Conservation (phyloP, 2,797 vertebrate genomes). For the Clarias pachynema region DNA sequence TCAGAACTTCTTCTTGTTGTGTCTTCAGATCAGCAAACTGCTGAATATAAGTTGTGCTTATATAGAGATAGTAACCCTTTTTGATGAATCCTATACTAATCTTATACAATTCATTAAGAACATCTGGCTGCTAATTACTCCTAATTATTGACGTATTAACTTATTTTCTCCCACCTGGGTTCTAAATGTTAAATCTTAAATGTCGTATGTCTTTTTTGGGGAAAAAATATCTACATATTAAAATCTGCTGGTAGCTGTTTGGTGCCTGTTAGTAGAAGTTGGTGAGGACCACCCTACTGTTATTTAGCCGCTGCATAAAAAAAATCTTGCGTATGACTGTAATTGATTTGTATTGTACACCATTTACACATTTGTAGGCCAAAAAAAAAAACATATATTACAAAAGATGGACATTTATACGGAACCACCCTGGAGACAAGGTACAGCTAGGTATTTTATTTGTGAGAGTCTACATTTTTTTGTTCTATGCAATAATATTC, state of each 20-base stretch:
- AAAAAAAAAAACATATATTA: background rate
- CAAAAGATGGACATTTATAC: background rate
- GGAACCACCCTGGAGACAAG: background rate
- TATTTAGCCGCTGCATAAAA: background rate
- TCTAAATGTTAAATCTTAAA: background rate
- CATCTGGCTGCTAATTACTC: background rate
- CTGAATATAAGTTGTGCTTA: background rate
- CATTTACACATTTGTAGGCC: background rate
- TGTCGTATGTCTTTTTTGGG: background rate
- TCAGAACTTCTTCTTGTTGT: background rate
- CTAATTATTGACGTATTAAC: background rate
- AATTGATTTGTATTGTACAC: background rate
- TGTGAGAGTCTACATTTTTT: background rate
- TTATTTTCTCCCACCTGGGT: background rate
- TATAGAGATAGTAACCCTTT: background rate
- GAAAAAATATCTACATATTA: background rate
- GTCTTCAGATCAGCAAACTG: background rate
- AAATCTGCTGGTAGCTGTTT: background rate
- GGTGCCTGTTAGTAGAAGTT: background rate
- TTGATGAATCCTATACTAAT: background rate
- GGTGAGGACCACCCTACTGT: background rate
- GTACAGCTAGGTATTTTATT: background rate
- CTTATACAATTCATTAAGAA: background rate
- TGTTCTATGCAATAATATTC: background rate
- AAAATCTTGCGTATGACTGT: background rate